These are phyloP conservation scores for Linepithema humile DNA, from an alignment of 1,140 invertebrate species.

Conservation along the genomic window DNA sequence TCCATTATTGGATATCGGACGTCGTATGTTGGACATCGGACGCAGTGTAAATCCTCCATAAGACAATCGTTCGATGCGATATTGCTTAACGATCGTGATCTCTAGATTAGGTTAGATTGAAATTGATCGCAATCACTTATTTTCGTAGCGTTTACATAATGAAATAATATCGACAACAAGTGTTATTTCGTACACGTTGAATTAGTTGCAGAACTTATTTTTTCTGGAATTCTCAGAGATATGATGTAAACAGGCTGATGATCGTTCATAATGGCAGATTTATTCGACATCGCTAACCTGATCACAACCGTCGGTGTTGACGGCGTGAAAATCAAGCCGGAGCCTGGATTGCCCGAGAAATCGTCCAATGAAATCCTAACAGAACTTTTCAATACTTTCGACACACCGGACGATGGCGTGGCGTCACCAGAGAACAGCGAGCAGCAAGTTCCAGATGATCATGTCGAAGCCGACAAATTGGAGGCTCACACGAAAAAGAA, in stretches of 20 bases:
- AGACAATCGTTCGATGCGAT: no score
- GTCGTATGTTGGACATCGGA: no score
- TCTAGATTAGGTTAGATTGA: neutral
- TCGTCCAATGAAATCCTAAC: slow-evolving; percentile 92
- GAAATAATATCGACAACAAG: no score
- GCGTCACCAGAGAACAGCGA: slow-evolving; percentile 63
- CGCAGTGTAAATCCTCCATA: no score
- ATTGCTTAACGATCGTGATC: no score
- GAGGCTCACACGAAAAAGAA: slow-evolving; percentile 79
- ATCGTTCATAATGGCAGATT: slow-evolving; percentile 75
- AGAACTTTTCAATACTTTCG: slow-evolving; percentile 91
- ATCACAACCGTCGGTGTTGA: slow-evolving; percentile 82
- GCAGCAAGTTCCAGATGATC: slow-evolving; percentile 77
- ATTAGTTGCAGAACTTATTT: neutral
- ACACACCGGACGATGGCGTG: slow-evolving; percentile 77
- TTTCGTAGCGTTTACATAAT: neutral
- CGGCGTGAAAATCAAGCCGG: slow-evolving; percentile 82
- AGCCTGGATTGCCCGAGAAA: slow-evolving; percentile 85
- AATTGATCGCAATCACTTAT: neutral
- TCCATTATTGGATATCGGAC: no score
- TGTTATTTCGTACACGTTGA: no score
- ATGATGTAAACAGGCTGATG: neutral
- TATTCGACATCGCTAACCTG: slow-evolving; percentile 82
- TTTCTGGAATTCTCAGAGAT: neutral
- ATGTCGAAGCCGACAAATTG: slow-evolving; percentile 78